Percentiles rank a stretch among this genome's conserved stretches.
phyloP scores from a whole-genome alignment of 2,797 vertebrate species.

The Enteromius viviparus region DNA sequence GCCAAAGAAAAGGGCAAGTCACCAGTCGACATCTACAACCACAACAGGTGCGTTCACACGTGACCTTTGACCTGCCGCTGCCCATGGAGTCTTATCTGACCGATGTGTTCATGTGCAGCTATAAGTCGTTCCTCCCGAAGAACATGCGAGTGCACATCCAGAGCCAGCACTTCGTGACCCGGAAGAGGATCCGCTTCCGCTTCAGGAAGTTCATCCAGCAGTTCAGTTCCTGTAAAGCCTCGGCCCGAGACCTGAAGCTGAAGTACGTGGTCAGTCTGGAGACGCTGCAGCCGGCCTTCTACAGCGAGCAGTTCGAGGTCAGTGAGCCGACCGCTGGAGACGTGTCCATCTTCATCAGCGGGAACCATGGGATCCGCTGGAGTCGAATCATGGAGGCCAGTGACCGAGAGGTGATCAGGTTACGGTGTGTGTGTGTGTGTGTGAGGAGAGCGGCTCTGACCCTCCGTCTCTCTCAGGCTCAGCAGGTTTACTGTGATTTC shows the following conservation, averaged over 20 bases:
- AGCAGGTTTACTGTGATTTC: conserved; percentile 94
- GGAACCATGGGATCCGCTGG: conserved; percentile 91
- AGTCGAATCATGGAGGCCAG: conserved; percentile 78
- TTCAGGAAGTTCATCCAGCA: conserved; percentile 94
- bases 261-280: conserved; percentile 97
- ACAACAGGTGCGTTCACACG: conserved; percentile 80
- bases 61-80: background rate
- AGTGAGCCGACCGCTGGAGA: conserved; percentile 79
- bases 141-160: conserved; percentile 87
- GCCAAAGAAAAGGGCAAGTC: conserved; percentile 89
- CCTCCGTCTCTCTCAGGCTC: conserved; percentile 74
- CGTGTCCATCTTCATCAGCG: conserved; percentile 87
- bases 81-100: background rate
- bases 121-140: conserved; percentile 92
- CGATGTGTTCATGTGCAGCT: conserved; percentile 74
- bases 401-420: conserved; percentile 76
- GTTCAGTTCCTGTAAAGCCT: conserved; percentile 90
- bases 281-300: conserved; percentile 88
- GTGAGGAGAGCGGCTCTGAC: background rate
- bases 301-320: conserved; percentile 89
- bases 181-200: conserved; percentile 94
- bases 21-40: conserved; percentile 88
- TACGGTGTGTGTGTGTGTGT: no score
- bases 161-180: conserved; percentile 91
- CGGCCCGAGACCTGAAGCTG: conserved; percentile 89